Conservation (phyloP, 2,113 vertebrate genomes). For the Paradisaea rubra region DNA sequence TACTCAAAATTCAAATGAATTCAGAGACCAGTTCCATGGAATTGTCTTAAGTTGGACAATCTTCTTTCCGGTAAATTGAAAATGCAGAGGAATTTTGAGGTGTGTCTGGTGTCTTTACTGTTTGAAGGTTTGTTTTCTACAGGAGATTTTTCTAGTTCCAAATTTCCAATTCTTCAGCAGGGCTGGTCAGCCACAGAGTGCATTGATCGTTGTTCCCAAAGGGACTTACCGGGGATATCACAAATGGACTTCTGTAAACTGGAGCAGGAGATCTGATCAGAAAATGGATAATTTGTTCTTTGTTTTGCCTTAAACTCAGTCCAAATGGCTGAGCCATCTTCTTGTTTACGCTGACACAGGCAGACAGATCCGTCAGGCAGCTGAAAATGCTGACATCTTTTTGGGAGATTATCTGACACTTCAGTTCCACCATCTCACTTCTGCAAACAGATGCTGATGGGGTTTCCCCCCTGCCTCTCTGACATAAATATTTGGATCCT, state of each 20-base stretch:
- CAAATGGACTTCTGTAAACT: not conserved
- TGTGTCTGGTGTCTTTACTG: not conserved
- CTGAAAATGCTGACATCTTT: conserved; percentile 41
- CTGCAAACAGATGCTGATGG: not conserved
- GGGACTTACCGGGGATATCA: not conserved
- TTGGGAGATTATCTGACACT: conserved; percentile 39
- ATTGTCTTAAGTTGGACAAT: not conserved
- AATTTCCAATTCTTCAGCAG: not conserved
- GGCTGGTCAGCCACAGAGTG: not conserved
- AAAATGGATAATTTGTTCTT: not conserved
- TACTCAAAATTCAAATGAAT: not conserved
- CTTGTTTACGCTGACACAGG: conserved; percentile 9
- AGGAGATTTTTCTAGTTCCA: not conserved
- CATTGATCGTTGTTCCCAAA: not conserved
- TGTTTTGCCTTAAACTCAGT: conserved; percentile 26
- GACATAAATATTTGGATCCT: conserved; percentile 20
- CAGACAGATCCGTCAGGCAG: conserved; percentile 36
- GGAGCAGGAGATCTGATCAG: not conserved
- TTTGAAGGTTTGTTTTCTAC: not conserved
- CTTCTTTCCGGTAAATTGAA: not conserved
- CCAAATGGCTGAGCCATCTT: not conserved
- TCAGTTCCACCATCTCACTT: conserved; percentile 13
- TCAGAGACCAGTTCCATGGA: not conserved
- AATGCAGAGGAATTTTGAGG: not conserved
- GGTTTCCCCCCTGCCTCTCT: not conserved